These are phyloP conservation scores for Trichonephila clavata DNA, from an alignment of 1,140 invertebrate species.

Conservation along the genomic window DNA sequence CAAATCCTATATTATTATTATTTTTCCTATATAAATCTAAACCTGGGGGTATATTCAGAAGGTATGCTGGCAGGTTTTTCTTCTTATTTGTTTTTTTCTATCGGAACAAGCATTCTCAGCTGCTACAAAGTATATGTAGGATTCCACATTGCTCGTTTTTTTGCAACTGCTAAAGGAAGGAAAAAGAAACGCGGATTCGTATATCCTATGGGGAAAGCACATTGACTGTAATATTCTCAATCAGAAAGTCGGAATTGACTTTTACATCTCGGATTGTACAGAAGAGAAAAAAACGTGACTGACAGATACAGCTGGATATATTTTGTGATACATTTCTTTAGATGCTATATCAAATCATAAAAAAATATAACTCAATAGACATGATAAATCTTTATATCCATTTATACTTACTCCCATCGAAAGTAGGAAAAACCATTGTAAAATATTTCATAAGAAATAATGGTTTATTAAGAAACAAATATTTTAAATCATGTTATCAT, in stretches of 20 bases:
- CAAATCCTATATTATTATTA: constrained; percentile 36
- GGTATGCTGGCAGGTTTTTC: not conserved
- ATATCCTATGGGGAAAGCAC: not conserved
- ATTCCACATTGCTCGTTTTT: constrained; percentile 4
- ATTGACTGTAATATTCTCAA: not conserved
- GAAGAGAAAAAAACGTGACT: not conserved
- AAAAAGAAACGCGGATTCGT: not conserved
- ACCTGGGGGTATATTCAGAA: not conserved
- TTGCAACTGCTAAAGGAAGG: not conserved
- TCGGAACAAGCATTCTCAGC: not conserved
- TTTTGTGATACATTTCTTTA: not conserved
- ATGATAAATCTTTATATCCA: too few species aligned
- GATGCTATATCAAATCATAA: not conserved
- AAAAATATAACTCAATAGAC: not conserved
- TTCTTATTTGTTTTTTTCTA: not conserved
- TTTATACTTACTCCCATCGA: too few species aligned
- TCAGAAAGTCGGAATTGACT: not conserved
- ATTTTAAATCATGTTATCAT: too few species aligned
- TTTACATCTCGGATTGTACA: not conserved
- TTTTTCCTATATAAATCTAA: constrained; percentile 23
- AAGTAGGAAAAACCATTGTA: too few species aligned
- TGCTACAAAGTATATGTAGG: not conserved
- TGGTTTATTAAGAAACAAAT: too few species aligned
- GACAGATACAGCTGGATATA: not conserved
- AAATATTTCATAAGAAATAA: too few species aligned